Base-by-base conservation (phyloP, 2,797 vertebrate genomes). In the Apogon hyalosoma region DNA sequence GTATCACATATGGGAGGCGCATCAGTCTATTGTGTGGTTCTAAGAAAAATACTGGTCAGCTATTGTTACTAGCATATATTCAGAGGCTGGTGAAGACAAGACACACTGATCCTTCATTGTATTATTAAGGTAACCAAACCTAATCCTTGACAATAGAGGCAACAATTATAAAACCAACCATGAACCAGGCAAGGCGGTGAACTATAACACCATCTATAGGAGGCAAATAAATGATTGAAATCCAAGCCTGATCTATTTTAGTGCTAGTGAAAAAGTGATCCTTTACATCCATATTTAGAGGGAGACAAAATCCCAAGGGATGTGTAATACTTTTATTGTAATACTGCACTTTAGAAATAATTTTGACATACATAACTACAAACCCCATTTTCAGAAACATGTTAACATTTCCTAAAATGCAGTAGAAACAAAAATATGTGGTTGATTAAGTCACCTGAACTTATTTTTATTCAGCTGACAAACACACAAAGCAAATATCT, bases 61-160 rank as follows among this genome's bases (percentile, higher is more conserved):
- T 55, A 63, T 84, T 84, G 76, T 80, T 75, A 4, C 7, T 12
- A 11, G 61, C 11, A 14, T 60, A 53, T 55, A 66, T 61, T 77
- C 21, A 77, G 28, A 63, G 48, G 12, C 19, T 10, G 2, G 28
- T 42, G 55, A 51, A 77, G 56, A 79, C 80, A 77, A 63, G 45
- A 43, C 8, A 65, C 41, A 16, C 39, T 60, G 59, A 75, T 71
- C 68, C 76, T n/a, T 4, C 19, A 12, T 28, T 28, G 46, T 64
- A n/a, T 63, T 28, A 41, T 41, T 3, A 63, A 68, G 59, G 82
- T 70, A 81, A 86, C 70, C 9, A 9, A 67, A 79, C 63, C 68
- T 16, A 39, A 46, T 42, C 28, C 6, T 42, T 45, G 52, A 73
- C 63, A 70, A 21, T 2, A 7, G 28, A 61, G 33, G 64, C 67